Base-by-base conservation (phyloP, 2,888 invertebrate genomes). In the Cantharis rustica region DNA sequence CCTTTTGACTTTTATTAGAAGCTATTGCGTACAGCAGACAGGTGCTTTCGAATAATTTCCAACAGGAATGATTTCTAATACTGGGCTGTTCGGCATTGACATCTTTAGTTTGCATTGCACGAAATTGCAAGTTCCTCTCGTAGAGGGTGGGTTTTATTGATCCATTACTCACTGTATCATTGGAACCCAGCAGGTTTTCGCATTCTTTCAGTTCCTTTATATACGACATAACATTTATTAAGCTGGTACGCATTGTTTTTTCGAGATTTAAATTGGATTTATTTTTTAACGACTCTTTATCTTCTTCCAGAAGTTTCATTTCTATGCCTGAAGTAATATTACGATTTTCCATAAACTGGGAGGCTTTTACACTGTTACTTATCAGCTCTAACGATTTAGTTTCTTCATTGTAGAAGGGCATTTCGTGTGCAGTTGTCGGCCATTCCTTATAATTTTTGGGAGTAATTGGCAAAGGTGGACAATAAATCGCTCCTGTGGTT, bases 361-460 rank as follows among this genome's bases (percentile, higher is more conserved):
- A 47, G n/a, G 47, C 1, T n/a, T 47, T 47, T 2, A 47, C 2
- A n/a, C n/a, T n/a, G n/a, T n/a, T 47, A 47, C 47, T 47, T 47
- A 78, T 9, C 80, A 82, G 68, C 81, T 82, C 75, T 86, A 85
- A 69, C 86, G 83, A 70, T 84, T 82, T 77, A 85, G 87, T 86
- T 16, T 80, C 73, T 26, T 82, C 79, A 71, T 87, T 86, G 79
- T 84, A 88, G 68, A 83, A 85, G 1, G 85, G 85, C 23, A 88
- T 89, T 68, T 88, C 85, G 78, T 85, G 85, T 9, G 84, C 84
- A 23, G 83, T 81, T 9, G 77, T 77, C 0, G 85, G 85, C 85
- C 85, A 85, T 69, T 80, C 82, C 69, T 82, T 84, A 20, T 77
- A 81, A 68, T 84, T 81, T 17, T 73, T 16, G 16, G 69, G 62